These are phyloP conservation scores for Girardinichthys multiradiatus DNA, from an alignment of 2,113 vertebrate genomes.

Conservation along the genomic window DNA sequence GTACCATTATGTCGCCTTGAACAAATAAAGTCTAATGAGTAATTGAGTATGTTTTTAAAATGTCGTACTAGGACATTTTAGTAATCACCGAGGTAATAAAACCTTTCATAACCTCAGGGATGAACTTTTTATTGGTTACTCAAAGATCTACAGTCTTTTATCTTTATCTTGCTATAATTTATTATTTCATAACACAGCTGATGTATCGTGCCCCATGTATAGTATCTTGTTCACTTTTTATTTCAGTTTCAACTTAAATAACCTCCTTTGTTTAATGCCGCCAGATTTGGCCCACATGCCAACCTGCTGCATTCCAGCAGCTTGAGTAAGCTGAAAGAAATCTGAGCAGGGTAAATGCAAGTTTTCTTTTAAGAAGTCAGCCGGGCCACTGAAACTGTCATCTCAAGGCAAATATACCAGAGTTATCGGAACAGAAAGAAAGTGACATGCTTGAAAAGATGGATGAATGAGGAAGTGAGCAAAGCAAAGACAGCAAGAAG, in stretches of 20 bases:
- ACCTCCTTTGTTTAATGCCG: not conserved
- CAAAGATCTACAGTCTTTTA: not conserved
- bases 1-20: not conserved
- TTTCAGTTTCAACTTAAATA: constrained; percentile 2
- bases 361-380: constrained; percentile 19
- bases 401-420: constrained; percentile 11
- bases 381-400: constrained; percentile 16
- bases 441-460: constrained; percentile 12
- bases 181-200: not conserved
- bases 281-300: constrained; percentile 23
- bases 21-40: not conserved
- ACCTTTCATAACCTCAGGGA: not conserved
- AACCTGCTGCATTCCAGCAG: constrained; percentile 60
- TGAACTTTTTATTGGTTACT: not conserved
- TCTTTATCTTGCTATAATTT: not conserved
- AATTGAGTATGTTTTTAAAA: no score
- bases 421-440: constrained; percentile 13
- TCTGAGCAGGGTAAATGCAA: constrained; percentile 49
- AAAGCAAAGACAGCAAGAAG: not conserved
- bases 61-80: not conserved
- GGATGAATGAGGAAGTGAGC: constrained; percentile 24
- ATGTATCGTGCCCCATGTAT: not conserved
- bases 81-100: not conserved
- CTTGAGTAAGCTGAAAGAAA: constrained; percentile 42
- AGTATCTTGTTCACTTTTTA: not conserved